phyloP scores from a whole-genome alignment of 2,888 invertebrate genomes.

The Xanthia togata region DNA sequence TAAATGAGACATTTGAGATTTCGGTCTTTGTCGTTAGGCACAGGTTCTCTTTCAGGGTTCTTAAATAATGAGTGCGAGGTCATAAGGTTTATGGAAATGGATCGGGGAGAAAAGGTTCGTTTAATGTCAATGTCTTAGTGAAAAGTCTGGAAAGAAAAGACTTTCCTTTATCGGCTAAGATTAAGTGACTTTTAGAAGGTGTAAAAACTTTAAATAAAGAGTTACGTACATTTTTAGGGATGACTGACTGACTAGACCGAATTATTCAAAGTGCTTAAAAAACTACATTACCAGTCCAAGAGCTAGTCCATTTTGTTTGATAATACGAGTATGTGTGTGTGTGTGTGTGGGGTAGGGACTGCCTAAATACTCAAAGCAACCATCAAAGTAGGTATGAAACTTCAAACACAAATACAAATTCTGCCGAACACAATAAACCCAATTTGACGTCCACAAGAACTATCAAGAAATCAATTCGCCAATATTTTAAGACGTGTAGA shows the following conservation, averaged over 20 bases:
- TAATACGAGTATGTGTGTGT: no score
- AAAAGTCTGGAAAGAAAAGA: background rate
- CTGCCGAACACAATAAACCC: conserved; percentile 20
- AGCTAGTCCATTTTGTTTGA: background rate
- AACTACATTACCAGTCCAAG: background rate
- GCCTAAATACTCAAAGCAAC: background rate
- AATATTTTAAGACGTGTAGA: conserved; percentile 75
- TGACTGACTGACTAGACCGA: no score
- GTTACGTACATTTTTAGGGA: no score
- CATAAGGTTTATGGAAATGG: conserved; percentile 51
- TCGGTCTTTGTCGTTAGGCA: conserved; percentile 40
- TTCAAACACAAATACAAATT: background rate
- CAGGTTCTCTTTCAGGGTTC: conserved; percentile 50
- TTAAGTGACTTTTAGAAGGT: background rate
- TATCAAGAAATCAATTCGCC: conserved; percentile 74
- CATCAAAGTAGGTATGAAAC: background rate
- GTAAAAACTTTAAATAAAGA: no score
- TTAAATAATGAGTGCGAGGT: conserved; percentile 57
- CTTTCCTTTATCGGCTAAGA: background rate
- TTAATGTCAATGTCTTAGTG: conserved; percentile 1
- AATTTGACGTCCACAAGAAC: conserved; percentile 29
- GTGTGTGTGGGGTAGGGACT: no score
- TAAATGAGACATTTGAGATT: conserved; percentile 63
- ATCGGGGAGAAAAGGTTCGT: conserved; percentile 18
- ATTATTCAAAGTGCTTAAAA: background rate